These are phyloP conservation scores for Colletes latitarsis DNA, from an alignment of 1,140 invertebrate species.

Conservation along the genomic window DNA sequence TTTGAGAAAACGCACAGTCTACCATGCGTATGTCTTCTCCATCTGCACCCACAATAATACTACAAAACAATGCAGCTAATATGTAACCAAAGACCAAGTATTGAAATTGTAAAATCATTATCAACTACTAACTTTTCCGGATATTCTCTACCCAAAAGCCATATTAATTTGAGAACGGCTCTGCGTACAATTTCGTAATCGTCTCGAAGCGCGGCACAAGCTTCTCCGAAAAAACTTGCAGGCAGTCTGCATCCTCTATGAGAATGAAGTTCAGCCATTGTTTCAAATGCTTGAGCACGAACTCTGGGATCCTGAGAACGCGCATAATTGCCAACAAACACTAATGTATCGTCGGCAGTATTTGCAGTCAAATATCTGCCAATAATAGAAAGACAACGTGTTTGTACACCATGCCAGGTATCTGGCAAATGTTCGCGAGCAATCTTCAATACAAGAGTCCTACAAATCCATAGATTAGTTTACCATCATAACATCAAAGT, in stretches of 20 bases:
- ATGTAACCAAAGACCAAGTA: not conserved
- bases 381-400: slow-evolving; percentile 78
- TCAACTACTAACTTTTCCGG: slow-evolving; percentile 87
- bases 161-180: slow-evolving; percentile 92
- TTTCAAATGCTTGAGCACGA: slow-evolving; percentile 91
- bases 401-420: slow-evolving; percentile 80
- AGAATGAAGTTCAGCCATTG: slow-evolving; percentile 89
- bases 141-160: slow-evolving; percentile 92
- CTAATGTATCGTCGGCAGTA: slow-evolving; percentile 79
- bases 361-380: slow-evolving; percentile 75
- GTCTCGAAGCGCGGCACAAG: slow-evolving; percentile 92
- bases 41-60: slow-evolving; percentile 85
- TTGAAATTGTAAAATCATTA: not conserved
- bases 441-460: slow-evolving; percentile 72
- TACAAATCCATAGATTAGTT: slow-evolving; percentile 55
- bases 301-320: slow-evolving; percentile 95
- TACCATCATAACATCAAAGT: not conserved
- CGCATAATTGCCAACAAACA: slow-evolving; percentile 89
- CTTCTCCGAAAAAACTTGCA: slow-evolving; percentile 89
- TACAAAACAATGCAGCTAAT: slow-evolving; percentile 72
- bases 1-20: slow-evolving; percentile 98
- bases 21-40: slow-evolving; percentile 91
- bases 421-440: slow-evolving; percentile 77
- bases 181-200: slow-evolving; percentile 97
- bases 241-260: slow-evolving; percentile 90